Conservation (phyloP, 1,140 invertebrate genomes). For the Uloborus diversus region DNA sequence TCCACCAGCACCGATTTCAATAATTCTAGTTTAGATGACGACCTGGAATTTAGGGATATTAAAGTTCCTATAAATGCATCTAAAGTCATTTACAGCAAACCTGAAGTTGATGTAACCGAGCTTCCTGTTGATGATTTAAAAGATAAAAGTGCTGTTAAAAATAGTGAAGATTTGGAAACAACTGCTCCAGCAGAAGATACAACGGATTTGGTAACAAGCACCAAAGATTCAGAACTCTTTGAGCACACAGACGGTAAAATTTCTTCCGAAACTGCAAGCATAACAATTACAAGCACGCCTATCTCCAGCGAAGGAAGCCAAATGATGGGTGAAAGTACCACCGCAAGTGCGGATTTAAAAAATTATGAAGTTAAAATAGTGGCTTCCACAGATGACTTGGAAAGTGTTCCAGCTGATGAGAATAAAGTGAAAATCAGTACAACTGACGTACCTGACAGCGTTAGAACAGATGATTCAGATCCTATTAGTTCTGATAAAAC, state of each 20-base stretch:
- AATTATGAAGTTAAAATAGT: not conserved
- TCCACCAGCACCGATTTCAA: too few relatives aligned
- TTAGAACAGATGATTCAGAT: not conserved
- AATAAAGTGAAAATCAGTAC: not conserved
- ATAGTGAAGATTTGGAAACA: not conserved
- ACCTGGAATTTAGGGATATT: not conserved
- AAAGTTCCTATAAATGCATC: not conserved
- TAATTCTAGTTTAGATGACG: constrained; percentile 25
- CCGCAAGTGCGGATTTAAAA: not conserved
- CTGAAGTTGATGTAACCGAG: not conserved
- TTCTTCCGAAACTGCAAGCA: not conserved
- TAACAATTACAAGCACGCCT: not conserved
- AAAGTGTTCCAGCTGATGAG: not conserved
- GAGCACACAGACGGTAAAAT: not conserved
- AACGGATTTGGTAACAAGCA: not conserved
- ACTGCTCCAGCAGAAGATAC: not conserved
- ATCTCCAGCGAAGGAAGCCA: not conserved
- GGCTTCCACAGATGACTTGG: not conserved
- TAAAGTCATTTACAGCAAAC: not conserved
- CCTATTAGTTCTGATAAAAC: not conserved
- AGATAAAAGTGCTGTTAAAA: not conserved
- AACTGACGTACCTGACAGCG: not conserved
- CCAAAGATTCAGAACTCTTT: not conserved
- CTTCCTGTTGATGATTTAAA: not conserved
- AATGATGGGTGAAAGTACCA: not conserved